Percentiles rank a stretch among this genome's conserved stretches.
These are phyloP conservation scores for Nestor notabilis DNA, from an alignment of 2,113 vertebrate species.

Conservation along the genomic window DNA sequence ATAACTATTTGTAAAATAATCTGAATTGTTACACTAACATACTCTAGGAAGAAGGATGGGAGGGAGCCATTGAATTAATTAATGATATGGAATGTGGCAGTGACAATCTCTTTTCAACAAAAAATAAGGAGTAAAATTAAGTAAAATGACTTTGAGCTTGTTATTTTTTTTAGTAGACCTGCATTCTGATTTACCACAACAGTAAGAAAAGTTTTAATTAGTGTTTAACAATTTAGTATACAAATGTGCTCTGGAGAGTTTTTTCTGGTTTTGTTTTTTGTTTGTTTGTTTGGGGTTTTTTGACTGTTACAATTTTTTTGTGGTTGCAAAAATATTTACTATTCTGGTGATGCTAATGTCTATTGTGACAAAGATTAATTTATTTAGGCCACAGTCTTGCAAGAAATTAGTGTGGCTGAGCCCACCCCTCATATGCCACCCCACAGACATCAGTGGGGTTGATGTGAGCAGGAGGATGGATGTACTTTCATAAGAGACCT, in stretches of 20 bases:
- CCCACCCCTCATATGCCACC: not conserved
- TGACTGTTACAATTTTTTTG: not conserved
- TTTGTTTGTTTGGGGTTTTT: not conserved
- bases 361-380: constrained; percentile 50
- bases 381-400: constrained; percentile 27
- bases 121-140: not conserved
- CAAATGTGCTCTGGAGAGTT: constrained; percentile 4
- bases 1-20: constrained; percentile 63
- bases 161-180: not conserved
- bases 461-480: not conserved
- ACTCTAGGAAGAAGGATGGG: not conserved
- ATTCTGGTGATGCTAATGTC: constrained; percentile 55
- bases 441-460: not conserved
- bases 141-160: not conserved
- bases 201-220: not conserved
- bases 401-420: not conserved
- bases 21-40: constrained; percentile 28
- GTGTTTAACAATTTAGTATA: not conserved
- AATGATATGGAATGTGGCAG: constrained; percentile 40
- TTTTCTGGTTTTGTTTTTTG: not conserved
- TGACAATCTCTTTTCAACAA: constrained; percentile 66
- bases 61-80: constrained; percentile 23
- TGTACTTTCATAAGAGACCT: not conserved
- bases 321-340: constrained; percentile 29
- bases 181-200: not conserved